phyloP scores from a whole-genome alignment of 2,797 vertebrate species.

The Apogon talboti region DNA sequence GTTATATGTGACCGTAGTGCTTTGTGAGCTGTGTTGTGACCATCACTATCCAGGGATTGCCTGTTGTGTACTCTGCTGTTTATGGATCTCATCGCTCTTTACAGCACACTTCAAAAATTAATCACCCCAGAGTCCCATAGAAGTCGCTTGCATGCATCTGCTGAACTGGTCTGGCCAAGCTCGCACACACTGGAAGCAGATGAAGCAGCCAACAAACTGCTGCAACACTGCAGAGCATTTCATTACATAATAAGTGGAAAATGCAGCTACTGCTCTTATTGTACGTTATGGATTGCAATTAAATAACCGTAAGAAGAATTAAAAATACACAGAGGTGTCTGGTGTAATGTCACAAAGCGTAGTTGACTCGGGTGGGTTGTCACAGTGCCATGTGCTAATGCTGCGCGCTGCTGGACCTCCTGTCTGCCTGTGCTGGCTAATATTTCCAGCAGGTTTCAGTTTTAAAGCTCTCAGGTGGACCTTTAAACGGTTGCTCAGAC shows the following conservation, averaged over 20 bases:
- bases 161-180: constrained; percentile 64
- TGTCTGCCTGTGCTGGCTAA: constrained; percentile 78
- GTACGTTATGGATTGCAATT: constrained; percentile 61
- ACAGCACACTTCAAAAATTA: constrained; percentile 82
- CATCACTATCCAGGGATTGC: constrained; percentile 62
- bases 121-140: constrained; percentile 79
- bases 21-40: constrained; percentile 65
- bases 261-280: constrained; percentile 28
- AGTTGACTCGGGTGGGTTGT: constrained; percentile 74
- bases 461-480: constrained; percentile 89
- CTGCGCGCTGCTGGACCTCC: constrained; percentile 68
- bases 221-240: constrained; percentile 36
- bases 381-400: constrained; percentile 78
- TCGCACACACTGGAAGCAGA: constrained; percentile 28
- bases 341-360: constrained; percentile 47
- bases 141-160: constrained; percentile 68
- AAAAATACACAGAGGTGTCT: constrained; percentile 49
- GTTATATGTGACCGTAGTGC: constrained; percentile 60
- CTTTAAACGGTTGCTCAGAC: constrained; percentile 88
- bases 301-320: constrained; percentile 47
- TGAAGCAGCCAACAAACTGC: constrained; percentile 31
- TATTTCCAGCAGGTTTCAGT: constrained; percentile 86
- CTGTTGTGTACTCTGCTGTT: constrained; percentile 75
- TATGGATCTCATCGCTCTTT: constrained; percentile 82
- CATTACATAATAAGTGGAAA: constrained; percentile 21